Percentiles rank a stretch among this genome's conserved stretches.
Evolutionary conservation across 2,797 vertebrate genomes (phyloP).

Genomic region (Poecilia picta): DNA sequence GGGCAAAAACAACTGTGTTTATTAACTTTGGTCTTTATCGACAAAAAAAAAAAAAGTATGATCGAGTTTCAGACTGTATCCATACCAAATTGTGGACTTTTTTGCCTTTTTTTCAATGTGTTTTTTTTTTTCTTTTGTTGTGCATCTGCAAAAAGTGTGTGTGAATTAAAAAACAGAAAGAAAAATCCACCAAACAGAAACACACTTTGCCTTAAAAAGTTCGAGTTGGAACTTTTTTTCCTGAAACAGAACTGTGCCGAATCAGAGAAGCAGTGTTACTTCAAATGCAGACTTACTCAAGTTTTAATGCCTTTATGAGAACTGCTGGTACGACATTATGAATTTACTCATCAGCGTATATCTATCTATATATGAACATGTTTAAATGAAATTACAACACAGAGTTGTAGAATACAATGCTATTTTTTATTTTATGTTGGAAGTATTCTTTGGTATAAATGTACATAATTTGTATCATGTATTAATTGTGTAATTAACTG

Average conservation of each 20-base stretch:
- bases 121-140: conserved; percentile 70
- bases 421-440: conserved; percentile 87
- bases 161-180: conserved; percentile 71
- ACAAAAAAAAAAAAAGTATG: conserved; percentile 65
- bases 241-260: conserved; percentile 85
- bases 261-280: conserved; percentile 84
- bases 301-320: conserved; percentile 84
- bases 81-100: conserved; percentile 86
- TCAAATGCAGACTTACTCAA: conserved; percentile 84
- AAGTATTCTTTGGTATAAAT: conserved; percentile 86
- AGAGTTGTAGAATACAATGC: conserved; percentile 84
- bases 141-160: conserved; percentile 87
- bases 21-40: conserved; percentile 76
- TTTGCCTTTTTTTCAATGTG: conserved; percentile 79
- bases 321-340: conserved; percentile 84
- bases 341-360: conserved; percentile 86
- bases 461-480: conserved; percentile 88
- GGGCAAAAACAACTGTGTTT: conserved; percentile 85
- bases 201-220: conserved; percentile 88
- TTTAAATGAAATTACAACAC: conserved; percentile 83
- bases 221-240: conserved; percentile 82
- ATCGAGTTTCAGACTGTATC: conserved; percentile 82
- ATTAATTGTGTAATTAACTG: conserved; percentile 88
- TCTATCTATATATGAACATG: conserved; percentile 86
- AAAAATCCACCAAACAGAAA: conserved; percentile 85